Evolutionary conservation across 2,888 invertebrate genomes (phyloP).

Genomic region (Diploptera punctata): DNA sequence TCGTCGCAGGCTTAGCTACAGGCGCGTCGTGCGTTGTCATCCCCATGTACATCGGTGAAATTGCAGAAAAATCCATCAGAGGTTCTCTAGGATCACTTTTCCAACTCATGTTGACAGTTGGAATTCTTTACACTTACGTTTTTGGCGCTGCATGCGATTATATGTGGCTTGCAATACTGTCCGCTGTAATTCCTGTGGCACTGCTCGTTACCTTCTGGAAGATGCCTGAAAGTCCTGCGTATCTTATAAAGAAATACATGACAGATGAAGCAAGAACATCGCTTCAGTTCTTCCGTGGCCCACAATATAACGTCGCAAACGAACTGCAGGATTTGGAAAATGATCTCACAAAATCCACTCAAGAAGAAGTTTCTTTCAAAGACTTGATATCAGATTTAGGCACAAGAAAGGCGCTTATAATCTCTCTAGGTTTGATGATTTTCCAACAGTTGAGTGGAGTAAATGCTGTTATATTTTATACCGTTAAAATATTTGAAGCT

Average conservation of each 20-base stretch:
- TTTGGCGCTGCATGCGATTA: constrained; percentile 56
- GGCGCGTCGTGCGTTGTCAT: constrained; percentile 69
- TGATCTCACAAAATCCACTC: constrained; percentile 59
- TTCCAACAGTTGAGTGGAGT: constrained; percentile 51
- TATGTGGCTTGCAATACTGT: constrained; percentile 56
- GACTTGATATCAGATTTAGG: constrained; percentile 68
- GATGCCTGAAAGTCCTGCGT: constrained; percentile 75
- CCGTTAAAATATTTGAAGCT: constrained; percentile 53
- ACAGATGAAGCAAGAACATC: constrained; percentile 65
- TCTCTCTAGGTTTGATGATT: constrained; percentile 59
- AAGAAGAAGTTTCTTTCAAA: constrained; percentile 49
- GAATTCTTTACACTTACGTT: constrained; percentile 76
- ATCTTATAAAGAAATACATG: constrained; percentile 60
- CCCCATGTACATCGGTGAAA: constrained; percentile 71
- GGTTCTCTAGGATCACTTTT: constrained; percentile 71
- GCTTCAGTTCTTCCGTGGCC: constrained; percentile 67
- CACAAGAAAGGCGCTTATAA: constrained; percentile 73
- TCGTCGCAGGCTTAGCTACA: constrained; percentile 67
- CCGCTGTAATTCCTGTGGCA: constrained; percentile 54
- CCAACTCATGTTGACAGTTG: constrained; percentile 80
- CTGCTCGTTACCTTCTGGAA: constrained; percentile 54
- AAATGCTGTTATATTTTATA: constrained; percentile 51
- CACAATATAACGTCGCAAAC: constrained; percentile 62
- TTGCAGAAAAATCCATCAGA: constrained; percentile 65
- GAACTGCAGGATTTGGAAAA: constrained; percentile 57